A percentile compares a stretch with the other conserved stretches of the same genome.
These are phyloP conservation scores for Monoplex corrugatus DNA, from an alignment of 2,888 invertebrate species.

Conservation along the genomic window DNA sequence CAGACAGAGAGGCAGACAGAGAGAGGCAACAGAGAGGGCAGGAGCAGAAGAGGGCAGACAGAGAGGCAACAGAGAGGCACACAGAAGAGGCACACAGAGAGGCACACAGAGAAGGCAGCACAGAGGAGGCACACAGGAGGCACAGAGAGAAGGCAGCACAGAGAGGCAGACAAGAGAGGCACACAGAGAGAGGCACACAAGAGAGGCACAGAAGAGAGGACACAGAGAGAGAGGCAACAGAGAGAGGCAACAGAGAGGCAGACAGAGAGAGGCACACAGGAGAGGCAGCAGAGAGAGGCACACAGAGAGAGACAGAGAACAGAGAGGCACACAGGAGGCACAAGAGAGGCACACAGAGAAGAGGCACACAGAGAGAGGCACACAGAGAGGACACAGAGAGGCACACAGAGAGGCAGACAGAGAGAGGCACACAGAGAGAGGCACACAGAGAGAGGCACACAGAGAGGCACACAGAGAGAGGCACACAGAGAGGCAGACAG, in stretches of 20 bases:
- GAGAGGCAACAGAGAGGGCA: background rate
- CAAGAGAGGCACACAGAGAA: no score
- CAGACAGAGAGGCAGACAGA: background rate
- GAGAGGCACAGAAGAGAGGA: background rate
- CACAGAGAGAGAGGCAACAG: background rate
- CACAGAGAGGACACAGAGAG: no score
- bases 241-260: background rate
- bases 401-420: no score
- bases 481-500: background rate
- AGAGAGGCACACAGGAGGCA: background rate
- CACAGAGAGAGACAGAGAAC: background rate
- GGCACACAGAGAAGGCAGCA: background rate
- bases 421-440: no score
- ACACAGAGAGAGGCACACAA: background rate
- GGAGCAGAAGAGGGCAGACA: background rate
- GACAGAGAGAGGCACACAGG: no score
- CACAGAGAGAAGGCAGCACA: background rate
- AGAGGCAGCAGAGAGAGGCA: background rate
- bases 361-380: no score
- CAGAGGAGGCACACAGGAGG: background rate
- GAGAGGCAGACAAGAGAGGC: background rate
- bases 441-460: no score
- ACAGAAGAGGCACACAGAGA: background rate
- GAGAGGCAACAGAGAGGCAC: background rate
- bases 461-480: no score